Evolutionary conservation across 37 sponge, comb jelly and placozoan species (phyloP).

Genomic region (Eunapius fragilis): DNA sequence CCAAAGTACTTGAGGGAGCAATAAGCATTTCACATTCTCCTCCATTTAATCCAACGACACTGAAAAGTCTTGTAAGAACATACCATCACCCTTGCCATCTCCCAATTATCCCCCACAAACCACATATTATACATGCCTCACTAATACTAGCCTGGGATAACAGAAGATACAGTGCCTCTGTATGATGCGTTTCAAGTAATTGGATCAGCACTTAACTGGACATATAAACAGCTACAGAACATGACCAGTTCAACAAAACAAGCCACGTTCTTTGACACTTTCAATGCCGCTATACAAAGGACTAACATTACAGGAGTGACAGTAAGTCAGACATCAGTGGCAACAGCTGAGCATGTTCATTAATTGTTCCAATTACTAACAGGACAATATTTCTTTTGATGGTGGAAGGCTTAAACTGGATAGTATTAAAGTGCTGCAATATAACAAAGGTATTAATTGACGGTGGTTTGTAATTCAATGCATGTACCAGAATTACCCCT

Average conservation of each 20-base stretch:
- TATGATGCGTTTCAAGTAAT: neutral
- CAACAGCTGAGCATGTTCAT: neutral
- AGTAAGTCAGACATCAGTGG: neutral
- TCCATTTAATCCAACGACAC: neutral
- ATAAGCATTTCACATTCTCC: constrained; percentile 50
- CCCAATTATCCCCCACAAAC: no score
- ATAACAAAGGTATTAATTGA: constrained; percentile 14
- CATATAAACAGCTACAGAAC: neutral
- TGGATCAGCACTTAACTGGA: neutral
- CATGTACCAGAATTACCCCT: neutral
- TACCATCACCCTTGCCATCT: neutral
- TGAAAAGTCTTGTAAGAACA: neutral
- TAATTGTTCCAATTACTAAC: neutral
- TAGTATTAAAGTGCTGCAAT: constrained; percentile 18
- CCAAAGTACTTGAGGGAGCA: constrained; percentile 7
- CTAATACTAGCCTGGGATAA: neutral
- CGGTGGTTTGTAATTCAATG: no score
- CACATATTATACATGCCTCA: neutral
- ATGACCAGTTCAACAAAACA: neutral
- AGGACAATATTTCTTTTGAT: constrained; percentile 47
- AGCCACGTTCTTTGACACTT: neutral
- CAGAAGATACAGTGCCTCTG: neutral
- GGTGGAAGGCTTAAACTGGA: constrained; percentile 23
- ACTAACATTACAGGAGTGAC: constrained; percentile 11
- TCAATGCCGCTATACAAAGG: neutral